phyloP scores from a whole-genome alignment of 2,113 vertebrate genomes.

The Tretioscincus oriximinensis region DNA sequence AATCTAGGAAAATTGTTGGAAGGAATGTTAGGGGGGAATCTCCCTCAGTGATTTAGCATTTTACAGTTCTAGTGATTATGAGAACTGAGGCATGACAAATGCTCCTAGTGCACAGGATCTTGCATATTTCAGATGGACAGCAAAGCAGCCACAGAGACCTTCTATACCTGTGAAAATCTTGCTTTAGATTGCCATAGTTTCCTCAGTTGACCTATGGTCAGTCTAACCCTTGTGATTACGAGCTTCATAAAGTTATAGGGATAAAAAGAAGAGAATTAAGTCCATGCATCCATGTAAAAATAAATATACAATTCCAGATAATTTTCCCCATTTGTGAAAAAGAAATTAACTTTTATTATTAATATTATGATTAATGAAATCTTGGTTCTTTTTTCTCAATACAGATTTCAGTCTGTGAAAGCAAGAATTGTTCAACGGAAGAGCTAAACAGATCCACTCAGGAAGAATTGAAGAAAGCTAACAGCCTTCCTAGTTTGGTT shows the following conservation, averaged over 20 bases:
- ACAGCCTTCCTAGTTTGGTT: slow-evolving; percentile 63
- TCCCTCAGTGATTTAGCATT: no score
- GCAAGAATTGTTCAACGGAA: slow-evolving; percentile 65
- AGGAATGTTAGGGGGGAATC: no score
- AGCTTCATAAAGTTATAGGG: neutral
- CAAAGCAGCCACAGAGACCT: no score
- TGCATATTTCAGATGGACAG: no score
- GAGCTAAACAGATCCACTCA: slow-evolving; percentile 53
- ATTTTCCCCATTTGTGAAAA: neutral
- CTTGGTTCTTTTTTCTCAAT: slow-evolving; percentile 41
- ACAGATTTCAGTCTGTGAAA: slow-evolving; percentile 66
- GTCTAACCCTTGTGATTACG: neutral
- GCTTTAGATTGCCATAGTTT: no score
- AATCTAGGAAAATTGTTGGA: no score
- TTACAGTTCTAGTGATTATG: no score
- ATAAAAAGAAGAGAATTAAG: neutral
- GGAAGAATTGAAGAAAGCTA: slow-evolving; percentile 71
- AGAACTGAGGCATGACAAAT: no score
- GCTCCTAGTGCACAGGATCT: no score
- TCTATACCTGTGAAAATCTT: no score
- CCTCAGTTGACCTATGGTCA: neutral
- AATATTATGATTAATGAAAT: neutral
- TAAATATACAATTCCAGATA: neutral
- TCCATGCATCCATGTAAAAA: neutral
- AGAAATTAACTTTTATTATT: neutral